These are phyloP conservation scores for Pocillopora verrucosa DNA, from an alignment of 64 coral and sea anemone genomes.

Conservation along the genomic window DNA sequence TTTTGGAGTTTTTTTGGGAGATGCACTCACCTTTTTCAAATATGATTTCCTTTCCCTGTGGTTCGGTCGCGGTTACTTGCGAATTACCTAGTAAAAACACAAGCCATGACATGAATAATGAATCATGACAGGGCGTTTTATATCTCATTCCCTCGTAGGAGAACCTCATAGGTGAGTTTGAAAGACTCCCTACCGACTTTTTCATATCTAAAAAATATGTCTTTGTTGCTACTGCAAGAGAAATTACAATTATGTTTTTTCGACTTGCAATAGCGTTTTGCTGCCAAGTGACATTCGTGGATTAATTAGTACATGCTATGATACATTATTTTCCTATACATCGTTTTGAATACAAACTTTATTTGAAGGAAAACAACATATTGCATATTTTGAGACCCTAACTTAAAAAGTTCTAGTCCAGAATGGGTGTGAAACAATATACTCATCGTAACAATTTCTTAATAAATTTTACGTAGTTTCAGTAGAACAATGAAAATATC, in stretches of 20 bases:
- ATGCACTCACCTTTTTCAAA: constrained; percentile 1
- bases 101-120: not conserved
- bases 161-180: not conserved
- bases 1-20: not conserved
- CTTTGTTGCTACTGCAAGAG: constrained; percentile 3
- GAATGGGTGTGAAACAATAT: not conserved
- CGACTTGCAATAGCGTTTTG: not conserved
- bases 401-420: no score
- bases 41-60: not conserved
- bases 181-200: constrained; percentile 27
- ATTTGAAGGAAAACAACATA: not conserved
- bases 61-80: not conserved
- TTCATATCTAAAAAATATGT: constrained; percentile 15
- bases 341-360: not conserved
- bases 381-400: not conserved
- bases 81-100: not conserved
- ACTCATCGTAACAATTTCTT: not conserved
- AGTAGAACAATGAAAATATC: not conserved
- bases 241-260: constrained; percentile 1
- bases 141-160: not conserved
- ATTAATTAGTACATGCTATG: not conserved
- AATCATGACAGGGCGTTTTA: not conserved
- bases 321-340: not conserved
- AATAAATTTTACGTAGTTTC: not conserved
- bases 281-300: not conserved